Evolutionary conservation across 2,888 invertebrate species (phyloP).

Genomic region (Acrobasis suavella): DNA sequence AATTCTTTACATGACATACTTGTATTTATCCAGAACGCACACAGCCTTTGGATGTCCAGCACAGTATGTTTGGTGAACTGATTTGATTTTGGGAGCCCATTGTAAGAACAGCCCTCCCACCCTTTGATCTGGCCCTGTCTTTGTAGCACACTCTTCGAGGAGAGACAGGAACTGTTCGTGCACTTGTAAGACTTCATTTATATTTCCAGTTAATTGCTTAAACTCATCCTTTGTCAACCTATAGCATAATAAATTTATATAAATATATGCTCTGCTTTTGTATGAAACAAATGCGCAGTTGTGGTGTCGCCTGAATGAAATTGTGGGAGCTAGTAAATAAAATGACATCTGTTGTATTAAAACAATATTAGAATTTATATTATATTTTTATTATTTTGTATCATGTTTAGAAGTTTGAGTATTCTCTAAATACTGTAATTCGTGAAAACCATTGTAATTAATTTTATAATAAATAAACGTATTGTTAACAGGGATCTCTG

Average conservation of each 20-base stretch:
- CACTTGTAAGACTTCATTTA: conserved; percentile 92
- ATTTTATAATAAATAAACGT: no score
- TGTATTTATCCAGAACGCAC: conserved; percentile 95
- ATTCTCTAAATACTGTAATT: no score
- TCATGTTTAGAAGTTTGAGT: no score
- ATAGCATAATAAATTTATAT: conserved; percentile 34
- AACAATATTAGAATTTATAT: no score
- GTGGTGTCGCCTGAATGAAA: no score
- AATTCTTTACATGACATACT: conserved; percentile 81
- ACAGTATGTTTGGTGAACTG: conserved; percentile 94
- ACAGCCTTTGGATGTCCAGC: conserved; percentile 97
- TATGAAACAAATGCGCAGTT: no score
- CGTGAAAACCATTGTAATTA: no score
- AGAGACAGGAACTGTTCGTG: conserved; percentile 91
- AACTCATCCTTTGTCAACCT: conserved; percentile 94
- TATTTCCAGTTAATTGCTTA: conserved; percentile 92
- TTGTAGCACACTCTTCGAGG: conserved; percentile 90
- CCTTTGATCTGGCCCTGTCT: conserved; percentile 88
- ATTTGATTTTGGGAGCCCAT: conserved; percentile 91
- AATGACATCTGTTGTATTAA: no score
- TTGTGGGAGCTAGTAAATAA: no score
- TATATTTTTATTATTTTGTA: no score
- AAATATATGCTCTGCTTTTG: no score
- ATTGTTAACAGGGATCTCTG: no score
- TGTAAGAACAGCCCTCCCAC: conserved; percentile 96